Evolutionary conservation across 2,888 invertebrate genomes (phyloP).

Genomic region (Oligia latruncula): DNA sequence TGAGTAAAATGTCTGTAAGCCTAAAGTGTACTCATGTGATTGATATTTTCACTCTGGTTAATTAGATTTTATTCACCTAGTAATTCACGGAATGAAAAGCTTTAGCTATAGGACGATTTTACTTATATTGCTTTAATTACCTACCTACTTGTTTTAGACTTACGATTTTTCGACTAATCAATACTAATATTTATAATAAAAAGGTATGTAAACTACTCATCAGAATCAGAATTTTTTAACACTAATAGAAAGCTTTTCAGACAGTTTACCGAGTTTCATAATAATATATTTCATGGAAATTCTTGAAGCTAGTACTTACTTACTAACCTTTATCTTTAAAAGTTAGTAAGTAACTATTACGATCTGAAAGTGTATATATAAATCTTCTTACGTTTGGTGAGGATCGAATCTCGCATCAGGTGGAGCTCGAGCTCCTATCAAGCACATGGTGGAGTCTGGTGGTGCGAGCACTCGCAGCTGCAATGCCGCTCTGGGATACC

Average conservation of each 20-base stretch:
- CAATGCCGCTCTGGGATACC: constrained; percentile 91
- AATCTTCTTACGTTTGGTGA: constrained; percentile 79
- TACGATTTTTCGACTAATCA: too few species aligned
- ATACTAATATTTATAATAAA: too few species aligned
- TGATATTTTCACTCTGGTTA: background rate
- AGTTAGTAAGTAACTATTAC: too few species aligned
- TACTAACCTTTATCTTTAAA: too few species aligned
- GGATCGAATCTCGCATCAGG: constrained; percentile 88
- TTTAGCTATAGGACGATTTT: background rate
- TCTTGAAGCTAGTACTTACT: too few species aligned
- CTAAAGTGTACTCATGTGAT: background rate
- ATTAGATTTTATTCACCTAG: background rate
- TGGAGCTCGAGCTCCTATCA: constrained; percentile 91
- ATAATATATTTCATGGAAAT: too few species aligned
- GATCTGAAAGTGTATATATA: background rate
- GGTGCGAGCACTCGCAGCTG: constrained; percentile 91
- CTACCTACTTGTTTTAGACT: background rate
- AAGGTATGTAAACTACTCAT: too few species aligned
- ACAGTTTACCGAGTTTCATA: too few species aligned
- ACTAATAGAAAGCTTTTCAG: too few species aligned
- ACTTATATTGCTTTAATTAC: background rate
- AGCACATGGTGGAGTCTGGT: constrained; percentile 91
- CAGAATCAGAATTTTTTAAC: too few species aligned
- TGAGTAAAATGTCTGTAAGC: background rate
- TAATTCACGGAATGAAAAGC: background rate